These are phyloP conservation scores for Gouania willdenowi DNA, from an alignment of 2,797 vertebrate species.

Conservation along the genomic window DNA sequence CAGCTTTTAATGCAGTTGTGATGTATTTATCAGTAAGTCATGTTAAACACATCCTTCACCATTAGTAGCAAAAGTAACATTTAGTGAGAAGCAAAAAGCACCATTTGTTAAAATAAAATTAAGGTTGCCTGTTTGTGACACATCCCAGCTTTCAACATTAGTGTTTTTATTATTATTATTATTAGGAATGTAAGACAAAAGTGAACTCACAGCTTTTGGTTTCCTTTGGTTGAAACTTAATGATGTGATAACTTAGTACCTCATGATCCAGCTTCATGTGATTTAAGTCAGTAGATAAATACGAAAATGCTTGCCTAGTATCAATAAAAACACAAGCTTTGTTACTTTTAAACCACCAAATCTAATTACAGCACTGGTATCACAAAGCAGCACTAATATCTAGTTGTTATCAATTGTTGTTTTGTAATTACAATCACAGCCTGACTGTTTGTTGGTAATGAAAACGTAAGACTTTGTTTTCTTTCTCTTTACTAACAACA, in stretches of 20 bases:
- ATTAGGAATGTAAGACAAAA: neutral
- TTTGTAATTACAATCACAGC: constrained; percentile 54
- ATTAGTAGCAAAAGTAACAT: too few species aligned
- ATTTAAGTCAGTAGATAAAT: too few species aligned
- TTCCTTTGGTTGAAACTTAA: constrained; percentile 13
- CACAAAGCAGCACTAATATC: constrained; percentile 25
- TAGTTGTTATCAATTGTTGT: constrained; percentile 19
- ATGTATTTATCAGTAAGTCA: too few species aligned
- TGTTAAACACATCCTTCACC: too few species aligned
- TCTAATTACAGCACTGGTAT: constrained; percentile 45
- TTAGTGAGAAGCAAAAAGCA: too few species aligned
- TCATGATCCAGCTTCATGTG: too few species aligned
- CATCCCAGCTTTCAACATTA: too few species aligned
- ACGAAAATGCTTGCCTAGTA: constrained; percentile 7
- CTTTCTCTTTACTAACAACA: too few species aligned
- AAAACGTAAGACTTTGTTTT: constrained; percentile 59
- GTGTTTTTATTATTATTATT: constrained; percentile 17
- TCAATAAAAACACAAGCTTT: constrained; percentile 37
- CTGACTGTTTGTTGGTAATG: constrained; percentile 38
- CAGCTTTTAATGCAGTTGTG: too few species aligned
- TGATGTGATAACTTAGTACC: neutral
- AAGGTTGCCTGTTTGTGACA: too few species aligned
- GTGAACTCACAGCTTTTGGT: constrained; percentile 14
- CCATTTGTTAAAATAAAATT: too few species aligned
- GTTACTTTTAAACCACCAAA: constrained; percentile 44